phyloP scores from a whole-genome alignment of 1,140 invertebrate species.

The Drosophila ercepeae region DNA sequence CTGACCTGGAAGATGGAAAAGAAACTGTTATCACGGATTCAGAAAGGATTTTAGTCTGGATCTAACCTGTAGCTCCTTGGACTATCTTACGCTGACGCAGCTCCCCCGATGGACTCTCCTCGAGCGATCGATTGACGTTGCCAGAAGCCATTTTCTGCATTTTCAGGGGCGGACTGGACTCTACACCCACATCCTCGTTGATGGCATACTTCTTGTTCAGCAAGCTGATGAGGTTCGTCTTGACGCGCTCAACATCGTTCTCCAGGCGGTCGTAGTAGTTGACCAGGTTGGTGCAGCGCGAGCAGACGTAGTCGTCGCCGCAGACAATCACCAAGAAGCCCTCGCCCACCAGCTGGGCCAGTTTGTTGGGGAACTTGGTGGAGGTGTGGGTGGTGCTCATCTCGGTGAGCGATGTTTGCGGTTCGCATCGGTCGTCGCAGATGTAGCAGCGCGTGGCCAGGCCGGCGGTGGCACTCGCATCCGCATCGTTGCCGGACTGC shows the following conservation, averaged over 20 bases:
- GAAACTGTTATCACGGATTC: not conserved
- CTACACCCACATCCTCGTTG: slow-evolving; percentile 69
- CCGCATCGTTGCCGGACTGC: slow-evolving; percentile 52
- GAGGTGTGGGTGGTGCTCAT: slow-evolving; percentile 75
- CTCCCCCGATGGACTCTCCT: slow-evolving; percentile 55
- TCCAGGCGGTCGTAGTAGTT: slow-evolving; percentile 83
- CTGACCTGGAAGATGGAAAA: slow-evolving; percentile 22
- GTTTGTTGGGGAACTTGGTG: slow-evolving; percentile 83
- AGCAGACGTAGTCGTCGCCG: slow-evolving; percentile 81
- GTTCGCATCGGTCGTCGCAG: slow-evolving; percentile 71
- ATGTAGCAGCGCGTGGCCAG: slow-evolving; percentile 72
- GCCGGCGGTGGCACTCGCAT: slow-evolving; percentile 19
- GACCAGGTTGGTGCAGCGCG: slow-evolving; percentile 80
- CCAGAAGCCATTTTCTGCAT: slow-evolving; percentile 74
- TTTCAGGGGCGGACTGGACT: slow-evolving; percentile 64
- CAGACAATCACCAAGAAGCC: slow-evolving; percentile 81
- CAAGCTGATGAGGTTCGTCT: slow-evolving; percentile 76
- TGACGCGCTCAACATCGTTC: slow-evolving; percentile 80
- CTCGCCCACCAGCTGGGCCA: slow-evolving; percentile 81
- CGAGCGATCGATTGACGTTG: slow-evolving; percentile 49
- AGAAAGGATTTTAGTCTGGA: too few species aligned
- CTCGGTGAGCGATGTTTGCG: slow-evolving; percentile 70
- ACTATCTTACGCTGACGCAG: slow-evolving; percentile 60
- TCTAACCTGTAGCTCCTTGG: slow-evolving; percentile 58
- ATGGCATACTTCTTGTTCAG: slow-evolving; percentile 83